These are phyloP conservation scores for Eretmocerus hayati DNA, from an alignment of 2,888 invertebrate genomes.

Conservation along the genomic window DNA sequence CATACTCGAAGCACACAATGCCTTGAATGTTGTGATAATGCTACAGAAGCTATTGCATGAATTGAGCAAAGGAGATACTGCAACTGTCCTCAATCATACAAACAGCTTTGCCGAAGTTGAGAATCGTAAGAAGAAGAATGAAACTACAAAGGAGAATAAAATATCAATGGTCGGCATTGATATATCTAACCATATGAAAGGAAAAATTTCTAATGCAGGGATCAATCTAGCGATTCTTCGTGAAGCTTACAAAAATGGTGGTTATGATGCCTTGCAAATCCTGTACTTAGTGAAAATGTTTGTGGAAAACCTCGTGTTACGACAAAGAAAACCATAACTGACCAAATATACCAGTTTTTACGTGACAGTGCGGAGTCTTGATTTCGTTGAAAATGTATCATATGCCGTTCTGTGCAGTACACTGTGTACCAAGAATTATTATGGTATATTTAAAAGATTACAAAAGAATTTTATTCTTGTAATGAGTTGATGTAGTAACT, in stretches of 20 bases:
- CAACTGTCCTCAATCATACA: background rate
- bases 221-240: background rate
- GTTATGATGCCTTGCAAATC: background rate
- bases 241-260: background rate
- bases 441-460: no score
- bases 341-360: no score
- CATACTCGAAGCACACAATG: constrained; percentile 1
- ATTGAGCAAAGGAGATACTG: background rate
- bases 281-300: constrained; percentile 4
- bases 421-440: no score
- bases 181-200: constrained; percentile 4
- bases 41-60: background rate
- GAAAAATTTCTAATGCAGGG: background rate
- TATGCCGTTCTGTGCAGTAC: no score
- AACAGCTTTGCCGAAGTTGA: background rate
- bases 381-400: no score
- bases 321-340: no score
- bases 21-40: constrained; percentile 2
- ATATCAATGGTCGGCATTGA: background rate
- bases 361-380: no score
- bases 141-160: background rate
- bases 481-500: no score
- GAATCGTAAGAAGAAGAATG: background rate
- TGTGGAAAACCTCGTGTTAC: background rate
- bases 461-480: no score